Percentiles rank a stretch among this genome's conserved stretches.
These are phyloP conservation scores for Alexandromys fortis DNA, from an alignment of 2,113 vertebrate genomes.

Conservation along the genomic window DNA sequence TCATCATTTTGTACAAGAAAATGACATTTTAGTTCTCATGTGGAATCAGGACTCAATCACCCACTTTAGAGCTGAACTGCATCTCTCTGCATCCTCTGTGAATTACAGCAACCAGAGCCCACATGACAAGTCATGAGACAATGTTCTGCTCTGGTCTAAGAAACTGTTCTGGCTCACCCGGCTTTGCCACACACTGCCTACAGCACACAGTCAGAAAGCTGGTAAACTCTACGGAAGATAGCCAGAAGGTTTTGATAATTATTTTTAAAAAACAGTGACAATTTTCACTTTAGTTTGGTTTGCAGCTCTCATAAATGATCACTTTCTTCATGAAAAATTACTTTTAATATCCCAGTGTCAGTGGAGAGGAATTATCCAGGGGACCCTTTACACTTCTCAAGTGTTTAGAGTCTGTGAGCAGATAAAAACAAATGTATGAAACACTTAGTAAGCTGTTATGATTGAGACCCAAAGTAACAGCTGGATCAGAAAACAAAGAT, in stretches of 20 bases:
- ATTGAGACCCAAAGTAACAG: neutral
- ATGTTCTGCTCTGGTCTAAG: neutral
- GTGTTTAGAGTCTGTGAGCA: neutral
- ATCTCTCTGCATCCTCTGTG: neutral
- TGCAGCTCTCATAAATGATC: neutral
- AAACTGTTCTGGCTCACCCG: neutral
- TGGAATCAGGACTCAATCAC: neutral
- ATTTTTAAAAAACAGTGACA: neutral
- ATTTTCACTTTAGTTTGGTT: neutral
- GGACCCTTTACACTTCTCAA: neutral
- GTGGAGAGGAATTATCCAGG: neutral
- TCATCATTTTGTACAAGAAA: neutral
- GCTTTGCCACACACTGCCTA: neutral
- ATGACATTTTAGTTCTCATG: neutral
- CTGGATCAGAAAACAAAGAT: neutral
- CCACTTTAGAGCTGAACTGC: neutral
- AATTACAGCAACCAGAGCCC: neutral
- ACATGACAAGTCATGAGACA: neutral
- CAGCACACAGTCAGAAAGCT: neutral
- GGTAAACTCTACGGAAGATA: neutral
- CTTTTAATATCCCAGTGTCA: neutral
- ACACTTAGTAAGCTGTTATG: neutral
- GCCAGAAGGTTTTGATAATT: neutral
- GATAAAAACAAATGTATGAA: neutral
- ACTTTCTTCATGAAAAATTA: neutral